A percentile compares a stretch with the other conserved stretches of the same genome.
Conservation (phyloP, 2,797 vertebrate genomes). For the Sebastes nivosus region DNA sequence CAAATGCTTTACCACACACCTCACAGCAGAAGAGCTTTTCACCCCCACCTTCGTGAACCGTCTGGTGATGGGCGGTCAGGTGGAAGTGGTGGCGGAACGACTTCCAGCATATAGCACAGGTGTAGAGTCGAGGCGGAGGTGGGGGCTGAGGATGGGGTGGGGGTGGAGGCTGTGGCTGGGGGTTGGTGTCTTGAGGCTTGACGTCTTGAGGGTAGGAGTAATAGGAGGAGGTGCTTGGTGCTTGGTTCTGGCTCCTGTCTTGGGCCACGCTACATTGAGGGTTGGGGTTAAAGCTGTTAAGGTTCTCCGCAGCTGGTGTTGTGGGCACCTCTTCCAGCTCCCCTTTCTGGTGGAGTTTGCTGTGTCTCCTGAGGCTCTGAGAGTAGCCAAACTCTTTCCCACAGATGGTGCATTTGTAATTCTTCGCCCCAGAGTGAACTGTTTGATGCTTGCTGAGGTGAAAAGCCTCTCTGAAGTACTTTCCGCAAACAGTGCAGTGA, state of each 20-base stretch:
- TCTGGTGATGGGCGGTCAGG: constrained; percentile 90
- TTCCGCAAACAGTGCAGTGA: constrained; percentile 93
- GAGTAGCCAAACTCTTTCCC: constrained; percentile 96
- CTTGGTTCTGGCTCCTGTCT: constrained; percentile 82
- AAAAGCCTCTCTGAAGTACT: constrained; percentile 95
- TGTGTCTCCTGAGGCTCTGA: constrained; percentile 94
- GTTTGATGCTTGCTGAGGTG: constrained; percentile 96
- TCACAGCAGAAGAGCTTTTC: constrained; percentile 92
- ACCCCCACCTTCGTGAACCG: constrained; percentile 89
- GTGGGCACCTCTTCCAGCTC: constrained; percentile 86
- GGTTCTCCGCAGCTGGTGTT: constrained; percentile 80
- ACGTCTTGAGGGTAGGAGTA: constrained; percentile 83
- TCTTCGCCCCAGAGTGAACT: constrained; percentile 94
- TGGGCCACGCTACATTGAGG: constrained; percentile 83
- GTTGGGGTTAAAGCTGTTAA: constrained; percentile 84
- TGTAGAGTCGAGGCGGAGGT: constrained; percentile 86
- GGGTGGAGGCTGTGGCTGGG: constrained; percentile 72
- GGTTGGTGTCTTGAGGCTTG: constrained; percentile 78
- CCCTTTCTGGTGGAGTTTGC: constrained; percentile 91
- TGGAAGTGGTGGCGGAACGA: constrained; percentile 93
- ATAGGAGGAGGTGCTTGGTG: constrained; percentile 85
- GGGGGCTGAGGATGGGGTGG: constrained; percentile 67
- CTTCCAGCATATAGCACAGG: constrained; percentile 93
- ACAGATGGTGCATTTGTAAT: constrained; percentile 94
- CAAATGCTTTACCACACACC: constrained; percentile 92